A percentile compares a stretch with the other conserved stretches of the same genome.
These are phyloP conservation scores for Drosophila ohnishii DNA, from an alignment of 1,140 invertebrate species.

Conservation along the genomic window DNA sequence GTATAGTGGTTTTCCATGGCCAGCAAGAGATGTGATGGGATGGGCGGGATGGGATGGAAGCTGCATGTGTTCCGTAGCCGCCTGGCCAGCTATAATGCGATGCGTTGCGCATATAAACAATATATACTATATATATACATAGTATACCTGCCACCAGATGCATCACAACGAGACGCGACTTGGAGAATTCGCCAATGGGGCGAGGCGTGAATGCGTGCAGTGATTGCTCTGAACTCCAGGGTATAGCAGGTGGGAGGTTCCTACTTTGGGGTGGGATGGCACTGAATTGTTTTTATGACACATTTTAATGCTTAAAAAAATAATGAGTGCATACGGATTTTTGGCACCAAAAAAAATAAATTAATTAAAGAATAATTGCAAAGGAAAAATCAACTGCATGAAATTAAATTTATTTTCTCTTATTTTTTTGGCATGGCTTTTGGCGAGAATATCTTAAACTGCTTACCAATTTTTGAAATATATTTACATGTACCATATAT, in stretches of 20 bases:
- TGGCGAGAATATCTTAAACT: neutral
- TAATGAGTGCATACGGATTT: neutral
- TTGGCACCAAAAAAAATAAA: neutral
- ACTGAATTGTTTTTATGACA: neutral
- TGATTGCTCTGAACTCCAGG: conserved; percentile 13
- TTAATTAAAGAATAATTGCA: conserved; percentile 5
- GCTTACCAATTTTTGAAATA: conserved; percentile 8
- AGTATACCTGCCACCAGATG: conserved; percentile 21
- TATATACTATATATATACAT: conserved; percentile 17
- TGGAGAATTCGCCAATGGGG: conserved; percentile 38
- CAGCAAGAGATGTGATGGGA: conserved; percentile 27
- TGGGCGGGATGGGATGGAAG: conserved; percentile 21
- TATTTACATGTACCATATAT: conserved; percentile 1
- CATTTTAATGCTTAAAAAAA: neutral
- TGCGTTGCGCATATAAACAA: conserved; percentile 66
- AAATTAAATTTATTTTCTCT: conserved; percentile 1
- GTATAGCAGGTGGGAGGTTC: conserved; percentile 8
- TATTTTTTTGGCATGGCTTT: neutral
- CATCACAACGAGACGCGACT: conserved; percentile 17
- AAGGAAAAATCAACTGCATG: neutral
- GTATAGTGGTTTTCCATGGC: conserved; percentile 75
- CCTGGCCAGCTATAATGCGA: conserved; percentile 71
- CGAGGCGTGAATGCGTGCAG: conserved; percentile 20
- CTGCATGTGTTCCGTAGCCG: conserved; percentile 44
- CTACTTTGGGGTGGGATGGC: neutral